phyloP scores from a whole-genome alignment of 2,797 vertebrate genomes.

The Pristis pectinata region DNA sequence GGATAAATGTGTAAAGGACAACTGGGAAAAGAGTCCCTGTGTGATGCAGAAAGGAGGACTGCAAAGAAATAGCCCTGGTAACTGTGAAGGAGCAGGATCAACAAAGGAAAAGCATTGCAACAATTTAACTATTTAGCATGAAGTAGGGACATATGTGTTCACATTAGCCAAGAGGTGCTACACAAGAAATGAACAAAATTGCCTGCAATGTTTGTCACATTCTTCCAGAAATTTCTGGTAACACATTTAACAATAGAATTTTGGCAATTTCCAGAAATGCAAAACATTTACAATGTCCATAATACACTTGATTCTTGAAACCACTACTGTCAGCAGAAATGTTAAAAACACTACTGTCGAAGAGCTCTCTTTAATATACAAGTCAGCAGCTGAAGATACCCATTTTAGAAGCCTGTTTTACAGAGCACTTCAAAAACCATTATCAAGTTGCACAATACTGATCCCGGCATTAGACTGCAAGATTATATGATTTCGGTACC shows the following conservation, averaged over 20 bases:
- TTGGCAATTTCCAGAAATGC: not conserved
- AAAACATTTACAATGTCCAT: not conserved
- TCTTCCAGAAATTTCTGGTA: not conserved
- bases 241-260: not conserved
- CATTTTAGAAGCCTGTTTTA: not conserved
- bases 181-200: not conserved
- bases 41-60: not conserved
- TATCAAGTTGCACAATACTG: not conserved
- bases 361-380: not conserved
- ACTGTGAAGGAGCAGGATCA: not conserved
- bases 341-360: not conserved
- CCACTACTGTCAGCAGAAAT: not conserved
- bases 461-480: not conserved
- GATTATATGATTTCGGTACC: not conserved
- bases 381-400: conserved; percentile 12
- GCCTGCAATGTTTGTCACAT: not conserved
- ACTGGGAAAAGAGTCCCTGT: not conserved
- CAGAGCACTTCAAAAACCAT: not conserved
- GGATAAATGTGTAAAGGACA: not conserved
- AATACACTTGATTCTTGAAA: not conserved
- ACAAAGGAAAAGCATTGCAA: not conserved
- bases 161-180: not conserved
- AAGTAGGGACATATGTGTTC: not conserved
- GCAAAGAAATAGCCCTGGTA: not conserved
- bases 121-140: not conserved